These are phyloP conservation scores for Paramisgurnus dabryanus DNA, from an alignment of 2,113 vertebrate genomes.

Conservation along the genomic window DNA sequence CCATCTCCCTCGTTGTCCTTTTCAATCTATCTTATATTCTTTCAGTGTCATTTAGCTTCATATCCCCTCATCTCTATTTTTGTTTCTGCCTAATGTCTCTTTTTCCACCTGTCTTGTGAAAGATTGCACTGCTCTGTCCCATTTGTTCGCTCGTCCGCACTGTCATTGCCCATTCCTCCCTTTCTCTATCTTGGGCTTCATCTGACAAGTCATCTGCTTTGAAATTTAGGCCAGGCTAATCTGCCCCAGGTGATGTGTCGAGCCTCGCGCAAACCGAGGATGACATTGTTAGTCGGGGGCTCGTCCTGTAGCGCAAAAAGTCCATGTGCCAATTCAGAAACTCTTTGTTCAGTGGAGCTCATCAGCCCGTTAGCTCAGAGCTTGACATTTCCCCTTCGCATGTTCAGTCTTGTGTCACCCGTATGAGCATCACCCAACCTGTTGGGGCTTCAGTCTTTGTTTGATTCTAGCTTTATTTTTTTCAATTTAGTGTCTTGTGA, in stretches of 20 bases:
- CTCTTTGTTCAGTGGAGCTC: constrained; percentile 15
- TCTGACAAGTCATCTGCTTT: constrained; percentile 62
- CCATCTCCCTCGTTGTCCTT: neutral
- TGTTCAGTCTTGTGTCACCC: too few relatives aligned
- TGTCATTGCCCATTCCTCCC: constrained; percentile 38
- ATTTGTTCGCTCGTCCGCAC: constrained; percentile 45
- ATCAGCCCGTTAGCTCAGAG: neutral
- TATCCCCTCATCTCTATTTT: neutral
- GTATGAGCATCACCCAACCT: too few relatives aligned
- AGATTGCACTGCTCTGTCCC: constrained; percentile 47
- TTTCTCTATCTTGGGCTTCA: constrained; percentile 49
- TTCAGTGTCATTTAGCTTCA: neutral
- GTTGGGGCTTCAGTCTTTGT: too few relatives aligned
- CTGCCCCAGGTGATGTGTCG: constrained; percentile 61
- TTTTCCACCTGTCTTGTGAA: constrained; percentile 23
- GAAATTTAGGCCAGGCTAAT: constrained; percentile 64
- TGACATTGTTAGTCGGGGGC: constrained; percentile 43
- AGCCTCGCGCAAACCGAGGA: constrained; percentile 50
- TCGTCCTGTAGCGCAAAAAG: constrained; percentile 37
- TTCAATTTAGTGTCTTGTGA: too few relatives aligned
- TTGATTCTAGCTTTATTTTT: too few relatives aligned
- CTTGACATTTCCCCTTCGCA: too few relatives aligned
- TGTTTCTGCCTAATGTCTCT: constrained; percentile 13
- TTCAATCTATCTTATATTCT: neutral
- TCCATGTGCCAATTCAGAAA: constrained; percentile 40